phyloP scores from a whole-genome alignment of 2,113 vertebrate species.

The Bos javanicus region DNA sequence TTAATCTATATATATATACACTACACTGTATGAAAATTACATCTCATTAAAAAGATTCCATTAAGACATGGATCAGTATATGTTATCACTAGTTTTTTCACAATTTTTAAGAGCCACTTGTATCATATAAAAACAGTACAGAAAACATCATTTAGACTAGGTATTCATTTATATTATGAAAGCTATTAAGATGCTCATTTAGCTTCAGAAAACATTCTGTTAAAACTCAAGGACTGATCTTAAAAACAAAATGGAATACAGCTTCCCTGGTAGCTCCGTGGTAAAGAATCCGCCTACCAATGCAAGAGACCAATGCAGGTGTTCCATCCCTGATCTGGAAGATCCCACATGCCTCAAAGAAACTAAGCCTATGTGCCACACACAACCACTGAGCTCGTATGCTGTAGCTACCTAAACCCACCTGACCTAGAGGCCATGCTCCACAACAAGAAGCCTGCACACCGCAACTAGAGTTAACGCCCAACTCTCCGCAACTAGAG shows the following conservation, averaged over 20 bases:
- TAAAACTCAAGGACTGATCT: background rate
- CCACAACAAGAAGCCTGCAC: background rate
- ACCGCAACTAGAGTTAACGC: background rate
- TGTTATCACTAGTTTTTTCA: background rate
- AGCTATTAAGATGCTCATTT: background rate
- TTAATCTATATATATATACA: background rate
- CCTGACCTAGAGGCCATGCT: background rate
- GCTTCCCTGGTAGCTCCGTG: background rate
- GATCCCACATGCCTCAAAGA: background rate
- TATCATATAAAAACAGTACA: background rate
- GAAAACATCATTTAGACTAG: background rate
- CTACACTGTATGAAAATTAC: background rate
- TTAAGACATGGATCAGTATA: background rate
- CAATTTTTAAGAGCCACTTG: background rate
- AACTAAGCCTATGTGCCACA: background rate
- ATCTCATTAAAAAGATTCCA: background rate
- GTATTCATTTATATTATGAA: background rate
- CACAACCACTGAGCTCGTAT: background rate
- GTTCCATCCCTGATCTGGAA: background rate
- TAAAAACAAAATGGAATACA: background rate
- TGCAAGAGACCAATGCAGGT: background rate
- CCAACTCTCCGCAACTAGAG: background rate
- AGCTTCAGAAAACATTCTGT: background rate
- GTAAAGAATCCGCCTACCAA: background rate
- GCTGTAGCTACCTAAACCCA: background rate